Percentiles rank a stretch among this genome's conserved stretches.
phyloP scores from a whole-genome alignment of 2,113 vertebrate species.

The Astur gentilis region DNA sequence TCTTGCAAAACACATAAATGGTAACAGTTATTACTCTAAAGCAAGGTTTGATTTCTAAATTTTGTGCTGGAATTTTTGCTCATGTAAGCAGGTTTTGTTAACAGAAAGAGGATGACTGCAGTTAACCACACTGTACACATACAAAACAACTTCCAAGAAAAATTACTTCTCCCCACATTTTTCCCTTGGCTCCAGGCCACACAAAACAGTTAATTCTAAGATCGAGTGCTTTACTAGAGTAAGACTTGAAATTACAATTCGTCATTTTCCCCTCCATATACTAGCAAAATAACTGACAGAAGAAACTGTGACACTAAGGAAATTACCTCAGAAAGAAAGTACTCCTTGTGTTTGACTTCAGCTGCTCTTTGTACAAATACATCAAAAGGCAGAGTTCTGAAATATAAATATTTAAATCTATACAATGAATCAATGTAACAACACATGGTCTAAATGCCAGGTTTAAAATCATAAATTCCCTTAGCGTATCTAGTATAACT shows the following conservation, averaged over 20 bases:
- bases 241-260: not conserved
- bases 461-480: not conserved
- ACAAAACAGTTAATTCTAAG: not conserved
- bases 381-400: constrained; percentile 89
- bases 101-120: not conserved
- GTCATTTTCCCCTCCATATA: not conserved
- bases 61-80: not conserved
- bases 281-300: not conserved
- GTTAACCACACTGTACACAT: not conserved
- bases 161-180: not conserved
- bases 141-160: not conserved
- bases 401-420: constrained; percentile 45
- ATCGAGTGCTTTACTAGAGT: not conserved
- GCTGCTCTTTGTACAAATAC: constrained; percentile 87
- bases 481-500: not conserved
- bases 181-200: not conserved
- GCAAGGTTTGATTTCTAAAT: not conserved
- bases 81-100: not conserved
- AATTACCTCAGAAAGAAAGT: constrained; percentile 89
- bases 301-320: not conserved
- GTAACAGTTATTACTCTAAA: not conserved
- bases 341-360: constrained; percentile 84
- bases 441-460: not conserved
- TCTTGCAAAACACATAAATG: not conserved
- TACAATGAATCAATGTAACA: not conserved